Evolutionary conservation across 1,140 invertebrate species (phyloP).

Genomic region (Penaeus japonicus): DNA sequence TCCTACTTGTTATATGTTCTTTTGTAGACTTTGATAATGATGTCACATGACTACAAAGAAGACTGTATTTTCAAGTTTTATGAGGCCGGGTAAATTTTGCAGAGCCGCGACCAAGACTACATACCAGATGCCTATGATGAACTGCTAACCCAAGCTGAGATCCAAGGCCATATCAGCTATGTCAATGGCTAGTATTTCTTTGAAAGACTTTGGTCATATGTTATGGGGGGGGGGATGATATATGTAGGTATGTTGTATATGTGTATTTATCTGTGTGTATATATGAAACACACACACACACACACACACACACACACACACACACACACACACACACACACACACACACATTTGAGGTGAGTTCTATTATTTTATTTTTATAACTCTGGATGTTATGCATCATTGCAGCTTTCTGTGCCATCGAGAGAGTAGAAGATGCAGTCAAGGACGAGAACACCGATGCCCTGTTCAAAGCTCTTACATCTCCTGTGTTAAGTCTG

Average conservation of each 20-base stretch:
- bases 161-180: conserved; percentile 77
- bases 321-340: too few relatives aligned
- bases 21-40: neutral
- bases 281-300: too few relatives aligned
- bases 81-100: conserved; percentile 57
- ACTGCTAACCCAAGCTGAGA: conserved; percentile 77
- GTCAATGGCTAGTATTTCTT: conserved; percentile 66
- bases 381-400: neutral
- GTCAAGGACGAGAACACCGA: conserved; percentile 30
- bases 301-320: too few relatives aligned
- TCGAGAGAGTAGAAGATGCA: conserved; percentile 38
- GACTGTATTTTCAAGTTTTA: neutral
- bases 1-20: neutral
- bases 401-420: conserved; percentile 12
- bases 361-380: too few relatives aligned
- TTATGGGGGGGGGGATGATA: neutral
- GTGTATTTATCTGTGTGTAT: neutral
- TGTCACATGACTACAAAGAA: neutral
- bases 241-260: neutral
- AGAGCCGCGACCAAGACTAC: conserved; percentile 75
- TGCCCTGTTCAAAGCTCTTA: conserved; percentile 61
- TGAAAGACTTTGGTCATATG: neutral
- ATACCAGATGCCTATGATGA: conserved; percentile 80
- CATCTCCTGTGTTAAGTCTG: conserved; percentile 64
- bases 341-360: too few relatives aligned